Evolutionary conservation across 2,113 vertebrate species (phyloP).

Genomic region (Plotosus lineatus): DNA sequence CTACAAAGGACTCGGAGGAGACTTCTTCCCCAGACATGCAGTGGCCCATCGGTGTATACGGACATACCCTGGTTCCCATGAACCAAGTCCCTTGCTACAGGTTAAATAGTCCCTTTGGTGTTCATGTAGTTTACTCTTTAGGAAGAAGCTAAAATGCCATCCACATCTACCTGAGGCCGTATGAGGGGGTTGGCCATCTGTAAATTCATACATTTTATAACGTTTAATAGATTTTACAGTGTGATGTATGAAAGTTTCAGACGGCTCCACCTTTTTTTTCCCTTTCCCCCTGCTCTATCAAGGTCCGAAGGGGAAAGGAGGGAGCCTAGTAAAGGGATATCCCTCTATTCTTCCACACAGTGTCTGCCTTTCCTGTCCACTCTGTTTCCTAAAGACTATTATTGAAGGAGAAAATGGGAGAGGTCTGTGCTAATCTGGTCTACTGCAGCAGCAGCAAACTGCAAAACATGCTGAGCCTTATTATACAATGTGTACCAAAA

Average conservation of each 20-base stretch:
- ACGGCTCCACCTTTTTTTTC: constrained; percentile 5
- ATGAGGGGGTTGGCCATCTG: not conserved
- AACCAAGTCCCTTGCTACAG: no score
- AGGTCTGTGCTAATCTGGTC: constrained; percentile 46
- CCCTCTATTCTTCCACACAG: constrained; percentile 75
- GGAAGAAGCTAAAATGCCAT: no score
- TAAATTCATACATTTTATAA: not conserved
- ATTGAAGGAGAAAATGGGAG: constrained; percentile 59
- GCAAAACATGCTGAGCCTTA: constrained; percentile 2
- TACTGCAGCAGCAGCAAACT: constrained; percentile 8
- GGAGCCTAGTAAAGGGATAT: constrained; percentile 77
- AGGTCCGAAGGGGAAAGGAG: constrained; percentile 71
- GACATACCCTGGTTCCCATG: no score
- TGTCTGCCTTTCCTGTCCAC: constrained; percentile 58
- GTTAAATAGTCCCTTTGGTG: no score
- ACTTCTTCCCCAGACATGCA: no score
- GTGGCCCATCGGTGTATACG: no score
- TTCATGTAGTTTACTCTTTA: no score
- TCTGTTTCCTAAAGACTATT: constrained; percentile 75
- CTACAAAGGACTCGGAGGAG: no score
- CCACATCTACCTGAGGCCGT: no score
- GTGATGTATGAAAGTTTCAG: constrained; percentile 19
- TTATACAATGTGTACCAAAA: not conserved
- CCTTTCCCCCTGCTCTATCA: constrained; percentile 12
- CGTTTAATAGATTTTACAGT: not conserved